These are phyloP conservation scores for Didymodactylos carnosus DNA, from an alignment of 2,888 invertebrate genomes.

Conservation along the genomic window DNA sequence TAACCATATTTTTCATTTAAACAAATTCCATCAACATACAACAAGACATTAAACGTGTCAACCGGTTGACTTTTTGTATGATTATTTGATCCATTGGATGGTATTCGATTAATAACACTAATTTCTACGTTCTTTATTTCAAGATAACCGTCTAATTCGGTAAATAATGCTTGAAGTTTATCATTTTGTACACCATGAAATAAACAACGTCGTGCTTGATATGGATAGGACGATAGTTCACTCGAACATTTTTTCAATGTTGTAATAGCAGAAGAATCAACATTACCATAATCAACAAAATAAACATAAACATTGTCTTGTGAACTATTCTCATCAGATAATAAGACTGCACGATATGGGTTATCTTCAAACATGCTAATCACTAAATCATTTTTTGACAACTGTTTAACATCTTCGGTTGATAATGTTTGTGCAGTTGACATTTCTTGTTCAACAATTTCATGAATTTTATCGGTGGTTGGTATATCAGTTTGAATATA, in stretches of 20 bases:
- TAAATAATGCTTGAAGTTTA: neutral
- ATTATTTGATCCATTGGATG: too few species aligned
- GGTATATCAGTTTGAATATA: neutral
- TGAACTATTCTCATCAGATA: neutral
- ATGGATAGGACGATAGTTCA: neutral
- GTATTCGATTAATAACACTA: neutral
- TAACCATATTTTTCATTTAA: neutral
- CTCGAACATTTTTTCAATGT: neutral
- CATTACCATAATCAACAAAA: neutral
- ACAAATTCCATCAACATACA: neutral
- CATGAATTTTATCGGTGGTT: neutral
- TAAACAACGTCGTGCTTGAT: neutral
- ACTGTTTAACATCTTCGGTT: neutral
- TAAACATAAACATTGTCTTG: neutral
- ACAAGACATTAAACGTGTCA: neutral
- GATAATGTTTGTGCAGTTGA: neutral
- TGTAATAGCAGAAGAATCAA: neutral
- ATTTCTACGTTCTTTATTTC: neutral
- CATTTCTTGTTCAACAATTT: neutral
- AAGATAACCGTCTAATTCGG: neutral
- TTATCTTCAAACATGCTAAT: neutral
- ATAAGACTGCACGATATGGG: neutral
- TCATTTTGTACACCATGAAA: neutral
- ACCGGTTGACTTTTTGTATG: too few species aligned
- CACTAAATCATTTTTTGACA: neutral